A percentile compares a stretch with the other conserved stretches of the same genome.
Conservation (phyloP, 2,113 vertebrate genomes). For the Solea solea region DNA sequence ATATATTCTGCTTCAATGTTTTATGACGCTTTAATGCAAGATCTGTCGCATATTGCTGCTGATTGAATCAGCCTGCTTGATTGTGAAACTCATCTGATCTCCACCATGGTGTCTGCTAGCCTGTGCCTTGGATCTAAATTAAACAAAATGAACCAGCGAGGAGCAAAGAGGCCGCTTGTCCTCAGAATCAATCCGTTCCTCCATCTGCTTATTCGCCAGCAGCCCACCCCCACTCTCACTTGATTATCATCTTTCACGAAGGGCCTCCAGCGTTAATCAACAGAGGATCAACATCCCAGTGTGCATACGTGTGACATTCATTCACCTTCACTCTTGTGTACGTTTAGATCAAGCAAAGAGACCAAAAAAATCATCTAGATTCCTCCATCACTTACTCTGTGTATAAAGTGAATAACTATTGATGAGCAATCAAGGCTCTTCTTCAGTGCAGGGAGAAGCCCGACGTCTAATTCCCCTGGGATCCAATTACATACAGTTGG, state of each 20-base stretch:
- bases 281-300: slow-evolving; percentile 22
- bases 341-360: slow-evolving; percentile 25
- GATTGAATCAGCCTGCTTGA: slow-evolving; percentile 29
- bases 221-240: slow-evolving; percentile 6
- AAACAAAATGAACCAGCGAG: slow-evolving; percentile 31
- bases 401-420: slow-evolving; percentile 10
- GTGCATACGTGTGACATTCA: slow-evolving; percentile 20
- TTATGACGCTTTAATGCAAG: neutral
- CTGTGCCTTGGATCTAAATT: neutral
- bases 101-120: neutral
- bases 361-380: neutral
- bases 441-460: slow-evolving; percentile 17
- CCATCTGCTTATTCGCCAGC: slow-evolving; percentile 37
- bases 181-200: slow-evolving; percentile 52
- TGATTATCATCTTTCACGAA: slow-evolving; percentile 12
- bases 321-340: slow-evolving; percentile 14
- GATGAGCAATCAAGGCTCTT: slow-evolving; percentile 2
- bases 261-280: slow-evolving; percentile 35
- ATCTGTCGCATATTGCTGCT: slow-evolving; percentile 18
- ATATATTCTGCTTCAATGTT: too few species aligned
- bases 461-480: slow-evolving; percentile 26
- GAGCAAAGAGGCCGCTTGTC: slow-evolving; percentile 7
- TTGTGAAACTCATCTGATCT: slow-evolving; percentile 21
- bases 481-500: slow-evolving; percentile 57
- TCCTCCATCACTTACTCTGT: neutral